Evolutionary conservation across 1,140 invertebrate genomes (phyloP).

Genomic region (Campoletis sonorensis): DNA sequence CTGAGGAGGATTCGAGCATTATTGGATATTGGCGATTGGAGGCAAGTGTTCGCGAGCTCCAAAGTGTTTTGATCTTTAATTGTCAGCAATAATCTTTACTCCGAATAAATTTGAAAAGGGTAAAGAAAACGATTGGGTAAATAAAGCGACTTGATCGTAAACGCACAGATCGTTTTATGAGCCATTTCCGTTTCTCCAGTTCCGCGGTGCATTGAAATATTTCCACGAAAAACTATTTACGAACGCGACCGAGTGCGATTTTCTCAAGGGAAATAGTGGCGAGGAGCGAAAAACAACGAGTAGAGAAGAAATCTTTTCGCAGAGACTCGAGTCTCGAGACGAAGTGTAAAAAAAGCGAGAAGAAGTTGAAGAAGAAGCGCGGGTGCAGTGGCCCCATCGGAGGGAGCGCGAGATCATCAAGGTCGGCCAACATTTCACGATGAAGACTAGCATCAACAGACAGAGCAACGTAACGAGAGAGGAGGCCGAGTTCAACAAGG

Average conservation of each 20-base stretch:
- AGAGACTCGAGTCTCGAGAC: not conserved
- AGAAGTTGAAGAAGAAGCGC: conserved; percentile 51
- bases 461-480: conserved; percentile 1
- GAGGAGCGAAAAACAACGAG: not conserved
- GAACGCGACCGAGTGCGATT: not conserved
- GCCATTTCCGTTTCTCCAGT: no score
- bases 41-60: no score
- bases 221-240: no score
- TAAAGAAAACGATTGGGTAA: no score
- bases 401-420: not conserved
- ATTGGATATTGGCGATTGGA: no score
- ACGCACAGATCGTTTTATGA: no score
- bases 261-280: not conserved
- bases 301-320: not conserved
- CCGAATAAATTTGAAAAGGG: no score
- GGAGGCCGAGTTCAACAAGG: conserved; percentile 55
- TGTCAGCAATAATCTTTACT: no score
- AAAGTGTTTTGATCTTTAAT: no score
- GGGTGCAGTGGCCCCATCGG: conserved; percentile 16
- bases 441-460: conserved; percentile 7
- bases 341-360: conserved; percentile 30
- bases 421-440: conserved; percentile 6
- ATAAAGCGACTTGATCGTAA: no score
- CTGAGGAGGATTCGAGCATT: no score
- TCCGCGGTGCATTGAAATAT: no score